Evolutionary conservation across 2,888 invertebrate species (phyloP), one percentile per base, ranked within the genome.

Genomic region (Tenthredo scrophulariae): DNA sequence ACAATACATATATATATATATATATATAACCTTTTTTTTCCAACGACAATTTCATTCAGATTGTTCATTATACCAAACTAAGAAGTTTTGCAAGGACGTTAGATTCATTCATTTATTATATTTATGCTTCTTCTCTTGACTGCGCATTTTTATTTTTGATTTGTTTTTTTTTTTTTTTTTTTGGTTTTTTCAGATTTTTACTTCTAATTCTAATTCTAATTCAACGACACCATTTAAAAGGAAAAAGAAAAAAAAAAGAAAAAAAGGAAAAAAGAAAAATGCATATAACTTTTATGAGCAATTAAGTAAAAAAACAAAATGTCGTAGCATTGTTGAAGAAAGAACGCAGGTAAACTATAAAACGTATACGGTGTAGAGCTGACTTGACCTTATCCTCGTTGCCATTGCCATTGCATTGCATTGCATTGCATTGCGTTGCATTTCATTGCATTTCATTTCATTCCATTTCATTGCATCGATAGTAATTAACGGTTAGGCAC

Each of bases 401-500:
- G 33, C 29, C 33, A 67, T 67, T 29, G 67, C 26, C 15, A 33
- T 33, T 6, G 67, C 29, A 29, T n/a, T n/a, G 18, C 7, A 6
- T 50, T 18, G 43, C 46, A 46, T 46, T 46, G 46, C 46, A 43
- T 50, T 50, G 13, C 18, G 7, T 37, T 37, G 0, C 37, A 18
- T 50, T 50, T 0, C 4, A 54, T 37, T 37, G 0, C 37, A 18
- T 50, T 50, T 0, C 4, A 54, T 54, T 54, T 54, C 54, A 54
- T 54, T 54, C n/a, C 54, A 54, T 62, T 62, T 62, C 62, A 62
- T 62, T 33, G 37, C 74, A 22, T 74, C 74, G 74, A 74, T 74
- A 43, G 43, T 74, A 74, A 74, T 74, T 74, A 74, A 74, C 74
- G 74, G 74, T 74, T 43, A 43, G 43, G 74, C 74, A 74, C 74